A percentile compares a stretch with the other conserved stretches of the same genome.
phyloP scores from a whole-genome alignment of 1,140 invertebrate species.

The Atta cephalotes region DNA sequence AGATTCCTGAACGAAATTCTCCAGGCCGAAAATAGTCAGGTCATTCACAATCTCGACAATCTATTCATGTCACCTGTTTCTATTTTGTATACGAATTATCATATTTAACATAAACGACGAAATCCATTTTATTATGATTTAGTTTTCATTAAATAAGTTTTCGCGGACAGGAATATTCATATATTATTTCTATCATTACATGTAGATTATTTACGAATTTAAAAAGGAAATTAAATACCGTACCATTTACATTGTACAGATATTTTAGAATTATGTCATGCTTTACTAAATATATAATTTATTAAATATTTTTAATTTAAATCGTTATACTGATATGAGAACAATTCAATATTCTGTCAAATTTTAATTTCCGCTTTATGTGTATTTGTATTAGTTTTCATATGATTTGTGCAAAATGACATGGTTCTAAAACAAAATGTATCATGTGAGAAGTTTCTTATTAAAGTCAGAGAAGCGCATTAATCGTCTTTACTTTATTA shows the following conservation, averaged over 20 bases:
- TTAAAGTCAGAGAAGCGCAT: slow-evolving; percentile 34
- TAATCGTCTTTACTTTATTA: slow-evolving; percentile 48
- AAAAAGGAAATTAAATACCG: not conserved
- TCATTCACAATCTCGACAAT: slow-evolving; percentile 66
- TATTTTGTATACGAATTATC: not conserved
- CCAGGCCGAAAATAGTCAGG: slow-evolving; percentile 58
- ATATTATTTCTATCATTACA: not conserved
- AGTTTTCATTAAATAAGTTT: not conserved
- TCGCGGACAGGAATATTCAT: not conserved
- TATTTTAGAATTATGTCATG: not conserved
- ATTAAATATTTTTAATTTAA: not conserved
- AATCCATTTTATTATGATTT: slow-evolving; percentile 7
- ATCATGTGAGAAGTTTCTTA: slow-evolving; percentile 32
- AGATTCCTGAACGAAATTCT: slow-evolving; percentile 67
- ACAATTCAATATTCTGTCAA: not conserved
- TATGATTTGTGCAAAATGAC: not conserved
- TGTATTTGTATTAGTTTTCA: not conserved
- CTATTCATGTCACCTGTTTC: slow-evolving; percentile 46
- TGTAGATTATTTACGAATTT: not conserved
- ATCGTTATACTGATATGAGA: slow-evolving; percentile 5
- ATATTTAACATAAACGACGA: not conserved
- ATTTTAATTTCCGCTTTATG: not conserved
- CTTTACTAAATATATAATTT: not conserved
- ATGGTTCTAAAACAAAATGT: slow-evolving; percentile 2
- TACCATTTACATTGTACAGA: not conserved